A percentile compares a stretch with the other conserved stretches of the same genome.
Evolutionary conservation across 2,797 vertebrate species (phyloP).

Genomic region (Synanceia verrucosa): DNA sequence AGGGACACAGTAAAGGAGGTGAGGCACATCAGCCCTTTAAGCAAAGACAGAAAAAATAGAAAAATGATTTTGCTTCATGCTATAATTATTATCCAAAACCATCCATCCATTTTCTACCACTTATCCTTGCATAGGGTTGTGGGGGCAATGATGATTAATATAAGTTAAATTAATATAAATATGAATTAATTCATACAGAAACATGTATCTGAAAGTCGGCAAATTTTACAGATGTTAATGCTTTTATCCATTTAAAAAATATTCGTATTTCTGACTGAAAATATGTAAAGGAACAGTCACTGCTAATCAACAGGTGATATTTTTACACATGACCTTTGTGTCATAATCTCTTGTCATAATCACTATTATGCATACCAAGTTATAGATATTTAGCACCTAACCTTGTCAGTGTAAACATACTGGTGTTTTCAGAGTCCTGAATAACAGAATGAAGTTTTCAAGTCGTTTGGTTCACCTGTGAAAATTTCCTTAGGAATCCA

Average conservation of each 20-base stretch:
- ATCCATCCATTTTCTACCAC: no score
- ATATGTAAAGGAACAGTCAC: neutral
- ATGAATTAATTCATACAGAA: neutral
- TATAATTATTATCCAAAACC: no score
- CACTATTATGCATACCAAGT: neutral
- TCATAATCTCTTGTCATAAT: neutral
- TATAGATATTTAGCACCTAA: neutral
- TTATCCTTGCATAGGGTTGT: no score
- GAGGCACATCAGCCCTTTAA: constrained; percentile 82
- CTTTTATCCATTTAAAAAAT: no score
- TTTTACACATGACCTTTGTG: neutral
- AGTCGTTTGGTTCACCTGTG: constrained; percentile 75
- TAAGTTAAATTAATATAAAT: no score
- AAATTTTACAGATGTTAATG: no score
- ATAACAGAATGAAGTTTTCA: no score
- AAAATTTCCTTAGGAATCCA: constrained; percentile 84
- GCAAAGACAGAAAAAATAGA: neutral
- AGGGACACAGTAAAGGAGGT: constrained; percentile 76
- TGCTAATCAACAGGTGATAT: neutral
- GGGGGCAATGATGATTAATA: neutral
- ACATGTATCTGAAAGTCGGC: no score
- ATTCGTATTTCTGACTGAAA: no score
- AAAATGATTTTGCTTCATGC: neutral
- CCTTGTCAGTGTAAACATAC: neutral
- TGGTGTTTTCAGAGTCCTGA: neutral